phyloP scores from a whole-genome alignment of 2,797 vertebrate species.

The Lepus oiostolus region DNA sequence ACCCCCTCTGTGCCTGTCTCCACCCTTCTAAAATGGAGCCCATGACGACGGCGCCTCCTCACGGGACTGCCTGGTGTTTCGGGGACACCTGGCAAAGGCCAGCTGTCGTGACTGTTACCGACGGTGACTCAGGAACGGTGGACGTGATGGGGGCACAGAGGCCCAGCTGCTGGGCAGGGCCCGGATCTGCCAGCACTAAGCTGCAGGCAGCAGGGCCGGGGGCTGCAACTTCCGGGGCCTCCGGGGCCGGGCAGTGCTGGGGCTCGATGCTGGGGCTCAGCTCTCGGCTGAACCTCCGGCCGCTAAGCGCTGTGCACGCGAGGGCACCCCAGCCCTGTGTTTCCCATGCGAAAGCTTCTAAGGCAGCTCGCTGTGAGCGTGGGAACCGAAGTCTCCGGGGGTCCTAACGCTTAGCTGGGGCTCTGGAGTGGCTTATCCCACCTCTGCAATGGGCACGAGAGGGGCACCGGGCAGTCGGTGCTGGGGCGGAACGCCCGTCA shows the following conservation, averaged over 20 bases:
- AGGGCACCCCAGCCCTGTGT: background rate
- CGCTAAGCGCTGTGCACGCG: background rate
- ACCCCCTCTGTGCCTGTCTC: background rate
- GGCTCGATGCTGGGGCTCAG: background rate
- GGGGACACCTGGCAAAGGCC: background rate
- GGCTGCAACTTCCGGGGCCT: background rate
- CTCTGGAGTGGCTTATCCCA: background rate
- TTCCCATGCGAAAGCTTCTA: background rate
- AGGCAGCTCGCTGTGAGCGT: background rate
- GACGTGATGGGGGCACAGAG: background rate
- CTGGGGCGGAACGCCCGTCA: background rate
- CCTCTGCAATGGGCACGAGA: background rate
- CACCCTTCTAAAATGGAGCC: background rate
- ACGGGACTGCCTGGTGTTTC: background rate
- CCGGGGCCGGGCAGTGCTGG: background rate
- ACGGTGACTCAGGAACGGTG: background rate
- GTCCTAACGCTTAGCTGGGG: slow-evolving; percentile 11
- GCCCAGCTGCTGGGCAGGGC: background rate
- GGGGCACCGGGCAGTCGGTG: background rate
- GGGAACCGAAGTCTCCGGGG: background rate
- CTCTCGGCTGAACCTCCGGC: background rate
- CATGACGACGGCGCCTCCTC: background rate
- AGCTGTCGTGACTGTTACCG: background rate
- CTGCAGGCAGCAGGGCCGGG: background rate
- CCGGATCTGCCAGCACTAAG: background rate